Evolutionary conservation across 2,888 invertebrate genomes (phyloP).

Genomic region (Lithophane ornitopus): DNA sequence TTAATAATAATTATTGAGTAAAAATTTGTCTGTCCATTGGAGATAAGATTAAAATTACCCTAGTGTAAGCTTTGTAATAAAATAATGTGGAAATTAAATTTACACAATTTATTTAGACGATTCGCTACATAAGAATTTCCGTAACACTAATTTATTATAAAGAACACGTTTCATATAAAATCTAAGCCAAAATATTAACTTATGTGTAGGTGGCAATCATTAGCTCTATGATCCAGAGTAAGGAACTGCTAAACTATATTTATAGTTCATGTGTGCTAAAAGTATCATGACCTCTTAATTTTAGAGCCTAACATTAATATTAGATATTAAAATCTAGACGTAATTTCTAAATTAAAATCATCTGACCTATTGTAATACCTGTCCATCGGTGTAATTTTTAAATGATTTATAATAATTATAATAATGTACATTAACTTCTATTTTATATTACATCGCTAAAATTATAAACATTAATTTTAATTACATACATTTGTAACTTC

Average conservation of each 20-base stretch:
- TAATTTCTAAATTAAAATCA: slow-evolving; percentile 71
- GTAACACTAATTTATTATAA: slow-evolving; percentile 76
- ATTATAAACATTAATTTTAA: slow-evolving; percentile 84
- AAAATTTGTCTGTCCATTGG: slow-evolving; percentile 68
- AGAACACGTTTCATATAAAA: slow-evolving; percentile 72
- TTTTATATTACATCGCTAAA: slow-evolving; percentile 84
- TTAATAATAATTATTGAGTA: slow-evolving; percentile 39
- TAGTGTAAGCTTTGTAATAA: slow-evolving; percentile 72
- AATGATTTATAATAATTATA: slow-evolving; percentile 78
- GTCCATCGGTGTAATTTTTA: slow-evolving; percentile 76
- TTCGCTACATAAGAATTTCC: slow-evolving; percentile 83
- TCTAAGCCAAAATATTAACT: slow-evolving; percentile 81
- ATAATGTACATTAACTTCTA: slow-evolving; percentile 85
- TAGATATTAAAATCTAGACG: slow-evolving; percentile 65
- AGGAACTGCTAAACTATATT: slow-evolving; percentile 74
- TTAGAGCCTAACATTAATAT: slow-evolving; percentile 79
- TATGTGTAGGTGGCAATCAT: slow-evolving; percentile 77
- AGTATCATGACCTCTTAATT: slow-evolving; percentile 81
- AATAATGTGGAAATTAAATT: slow-evolving; percentile 82
- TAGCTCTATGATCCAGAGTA: slow-evolving; percentile 76
- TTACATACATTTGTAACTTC: slow-evolving; percentile 79
- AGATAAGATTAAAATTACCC: slow-evolving; percentile 60
- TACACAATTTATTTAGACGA: slow-evolving; percentile 86
- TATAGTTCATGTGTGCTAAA: slow-evolving; percentile 75
- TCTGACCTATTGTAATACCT: slow-evolving; percentile 74